phyloP scores from a whole-genome alignment of 1,140 invertebrate species.

The Panagrolaimus sp. region DNA sequence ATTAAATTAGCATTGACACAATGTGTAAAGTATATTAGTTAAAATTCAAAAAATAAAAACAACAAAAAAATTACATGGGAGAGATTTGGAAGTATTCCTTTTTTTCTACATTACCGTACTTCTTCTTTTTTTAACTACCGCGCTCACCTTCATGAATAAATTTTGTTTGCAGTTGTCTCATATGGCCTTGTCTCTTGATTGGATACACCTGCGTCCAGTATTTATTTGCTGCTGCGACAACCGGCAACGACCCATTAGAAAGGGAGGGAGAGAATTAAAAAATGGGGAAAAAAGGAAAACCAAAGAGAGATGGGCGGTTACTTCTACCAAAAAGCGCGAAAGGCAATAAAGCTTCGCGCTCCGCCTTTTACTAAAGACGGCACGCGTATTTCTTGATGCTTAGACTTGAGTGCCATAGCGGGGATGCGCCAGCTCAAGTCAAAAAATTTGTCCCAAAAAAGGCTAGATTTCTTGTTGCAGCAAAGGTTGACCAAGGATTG shows the following conservation, averaged over 20 bases:
- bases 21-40: not conserved
- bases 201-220: constrained; percentile 11
- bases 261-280: too few relatives aligned
- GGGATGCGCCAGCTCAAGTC: constrained; percentile 10
- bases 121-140: not conserved
- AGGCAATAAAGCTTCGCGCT: constrained; percentile 12
- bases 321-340: not conserved
- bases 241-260: not conserved
- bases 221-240: not conserved
- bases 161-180: not conserved
- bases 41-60: not conserved
- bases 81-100: too few relatives aligned
- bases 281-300: not conserved
- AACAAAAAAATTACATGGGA: too few relatives aligned
- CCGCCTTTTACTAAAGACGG: constrained; percentile 13
- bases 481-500: not conserved
- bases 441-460: not conserved
- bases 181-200: constrained; percentile 10
- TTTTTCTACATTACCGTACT: too few relatives aligned
- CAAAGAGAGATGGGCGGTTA: not conserved
- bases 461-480: constrained; percentile 5
- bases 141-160: not conserved
- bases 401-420: constrained; percentile 7
- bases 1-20: not conserved
- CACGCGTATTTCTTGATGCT: not conserved